These are phyloP conservation scores for Mactromeris polynyma DNA, from an alignment of 2,888 invertebrate genomes.

Conservation along the genomic window DNA sequence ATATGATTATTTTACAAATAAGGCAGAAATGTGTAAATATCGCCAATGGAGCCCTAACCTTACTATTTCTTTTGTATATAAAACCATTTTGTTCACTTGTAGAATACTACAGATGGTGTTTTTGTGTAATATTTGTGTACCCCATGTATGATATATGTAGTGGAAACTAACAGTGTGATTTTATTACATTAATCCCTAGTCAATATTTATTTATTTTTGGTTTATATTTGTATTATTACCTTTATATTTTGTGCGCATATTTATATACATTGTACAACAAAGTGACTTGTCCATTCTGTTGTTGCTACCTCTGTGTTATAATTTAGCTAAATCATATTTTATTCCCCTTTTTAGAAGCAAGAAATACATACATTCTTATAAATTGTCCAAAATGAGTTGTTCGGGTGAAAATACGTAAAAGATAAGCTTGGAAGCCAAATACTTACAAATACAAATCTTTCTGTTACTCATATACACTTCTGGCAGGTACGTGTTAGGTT, in stretches of 20 bases:
- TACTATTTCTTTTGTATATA: background rate
- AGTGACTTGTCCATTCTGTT: background rate
- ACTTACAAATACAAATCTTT: no score
- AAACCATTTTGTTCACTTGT: background rate
- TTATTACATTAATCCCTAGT: slow-evolving; percentile 38
- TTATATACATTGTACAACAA: background rate
- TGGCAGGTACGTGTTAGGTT: no score
- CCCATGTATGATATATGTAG: background rate
- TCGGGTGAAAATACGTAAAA: no score
- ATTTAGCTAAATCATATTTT: no score
- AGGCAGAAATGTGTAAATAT: no score
- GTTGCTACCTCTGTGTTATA: background rate
- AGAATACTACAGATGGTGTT: background rate
- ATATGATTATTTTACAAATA: no score
- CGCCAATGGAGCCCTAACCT: background rate
- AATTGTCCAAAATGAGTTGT: no score
- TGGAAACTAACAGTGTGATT: slow-evolving; percentile 37
- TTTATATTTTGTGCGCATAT: slow-evolving; percentile 6
- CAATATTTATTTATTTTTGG: slow-evolving; percentile 27
- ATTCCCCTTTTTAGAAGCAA: no score
- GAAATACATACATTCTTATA: no score
- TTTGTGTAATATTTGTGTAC: background rate
- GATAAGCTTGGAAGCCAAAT: no score
- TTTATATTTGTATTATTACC: background rate
- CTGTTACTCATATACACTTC: no score